Evolutionary conservation across 92 coral and sea anemone species (phyloP).

Genomic region (Heliopora coerulea): DNA sequence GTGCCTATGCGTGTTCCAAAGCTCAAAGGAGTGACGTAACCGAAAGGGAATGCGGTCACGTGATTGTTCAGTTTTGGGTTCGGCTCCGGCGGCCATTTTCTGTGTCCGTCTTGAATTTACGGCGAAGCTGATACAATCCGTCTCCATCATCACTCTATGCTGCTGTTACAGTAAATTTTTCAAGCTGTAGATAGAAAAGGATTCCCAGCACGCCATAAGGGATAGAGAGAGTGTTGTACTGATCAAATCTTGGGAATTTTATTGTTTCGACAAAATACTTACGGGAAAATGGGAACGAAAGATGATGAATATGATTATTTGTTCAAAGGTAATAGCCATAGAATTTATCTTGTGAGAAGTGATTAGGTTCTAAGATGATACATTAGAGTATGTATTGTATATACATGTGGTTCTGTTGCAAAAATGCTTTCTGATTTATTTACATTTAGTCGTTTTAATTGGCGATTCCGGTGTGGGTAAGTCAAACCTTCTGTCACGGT

Average conservation of each 20-base stretch:
- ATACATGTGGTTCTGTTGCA: neutral
- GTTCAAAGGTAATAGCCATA: slow-evolving; percentile 79
- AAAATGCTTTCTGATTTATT: slow-evolving; percentile 36
- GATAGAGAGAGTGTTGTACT: slow-evolving; percentile 2
- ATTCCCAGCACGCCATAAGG: neutral
- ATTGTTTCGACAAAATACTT: slow-evolving; percentile 35
- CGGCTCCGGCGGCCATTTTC: slow-evolving; percentile 46
- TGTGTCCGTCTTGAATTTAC: slow-evolving; percentile 10
- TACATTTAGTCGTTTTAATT: slow-evolving; percentile 84
- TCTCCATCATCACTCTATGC: slow-evolving; percentile 29
- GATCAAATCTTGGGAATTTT: slow-evolving; percentile 5
- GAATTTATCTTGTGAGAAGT: neutral
- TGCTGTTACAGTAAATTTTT: neutral
- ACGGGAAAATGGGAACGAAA: slow-evolving; percentile 92
- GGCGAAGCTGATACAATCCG: slow-evolving; percentile 8
- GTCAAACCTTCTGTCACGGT: slow-evolving; percentile 96
- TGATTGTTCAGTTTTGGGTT: slow-evolving; percentile 34
- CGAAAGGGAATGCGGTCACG: slow-evolving; percentile 15
- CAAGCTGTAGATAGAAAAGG: neutral
- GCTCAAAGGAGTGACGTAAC: slow-evolving; percentile 28
- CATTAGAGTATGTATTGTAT: neutral
- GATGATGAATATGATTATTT: slow-evolving; percentile 99
- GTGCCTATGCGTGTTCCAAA: slow-evolving; percentile 6
- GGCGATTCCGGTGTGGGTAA: slow-evolving; percentile 99
- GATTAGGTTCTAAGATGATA: neutral